These are phyloP conservation scores for Nomada ferruginata DNA, from an alignment of 2,888 invertebrate genomes.

Conservation along the genomic window DNA sequence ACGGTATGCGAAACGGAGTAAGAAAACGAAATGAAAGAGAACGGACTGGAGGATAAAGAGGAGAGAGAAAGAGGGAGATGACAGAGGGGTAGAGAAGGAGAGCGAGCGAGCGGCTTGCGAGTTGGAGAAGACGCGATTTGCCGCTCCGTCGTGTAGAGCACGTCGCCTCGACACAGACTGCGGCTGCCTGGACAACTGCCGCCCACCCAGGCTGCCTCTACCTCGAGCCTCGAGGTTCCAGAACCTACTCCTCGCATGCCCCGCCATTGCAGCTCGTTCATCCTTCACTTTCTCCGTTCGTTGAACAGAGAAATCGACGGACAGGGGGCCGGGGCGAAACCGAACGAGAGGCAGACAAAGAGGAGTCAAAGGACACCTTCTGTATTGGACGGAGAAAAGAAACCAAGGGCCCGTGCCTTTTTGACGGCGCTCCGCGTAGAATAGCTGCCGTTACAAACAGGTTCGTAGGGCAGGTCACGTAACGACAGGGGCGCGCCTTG, in stretches of 20 bases:
- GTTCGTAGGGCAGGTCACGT: slow-evolving; percentile 71
- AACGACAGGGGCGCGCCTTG: slow-evolving; percentile 45
- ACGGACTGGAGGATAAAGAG: neutral
- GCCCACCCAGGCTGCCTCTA: slow-evolving; percentile 77
- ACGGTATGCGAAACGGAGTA: neutral
- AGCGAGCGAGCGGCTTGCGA: slow-evolving; percentile 57
- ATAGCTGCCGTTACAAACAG: slow-evolving; percentile 59
- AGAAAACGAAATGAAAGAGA: neutral
- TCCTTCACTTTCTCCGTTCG: slow-evolving; percentile 60
- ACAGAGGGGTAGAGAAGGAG: slow-evolving; percentile 19
- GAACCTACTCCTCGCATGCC: slow-evolving; percentile 51
- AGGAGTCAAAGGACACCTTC: slow-evolving; percentile 14
- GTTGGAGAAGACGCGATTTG: slow-evolving; percentile 74
- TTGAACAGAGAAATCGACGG: slow-evolving; percentile 33
- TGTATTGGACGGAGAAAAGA: slow-evolving; percentile 8
- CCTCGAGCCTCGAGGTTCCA: slow-evolving; percentile 56
- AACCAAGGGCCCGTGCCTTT: slow-evolving; percentile 14
- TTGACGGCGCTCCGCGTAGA: slow-evolving; percentile 38
- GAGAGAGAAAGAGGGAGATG: slow-evolving; percentile 10
- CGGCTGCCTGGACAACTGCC: slow-evolving; percentile 78
- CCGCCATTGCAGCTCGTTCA: slow-evolving; percentile 52
- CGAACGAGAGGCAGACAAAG: slow-evolving; percentile 3
- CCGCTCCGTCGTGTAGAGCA: slow-evolving; percentile 78
- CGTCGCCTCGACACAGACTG: slow-evolving; percentile 81
- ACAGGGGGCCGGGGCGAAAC: slow-evolving; percentile 35